Percentiles rank a stretch among this genome's conserved stretches.
Evolutionary conservation across 1,140 invertebrate species (phyloP).

Genomic region (Diorhabda sublineata): DNA sequence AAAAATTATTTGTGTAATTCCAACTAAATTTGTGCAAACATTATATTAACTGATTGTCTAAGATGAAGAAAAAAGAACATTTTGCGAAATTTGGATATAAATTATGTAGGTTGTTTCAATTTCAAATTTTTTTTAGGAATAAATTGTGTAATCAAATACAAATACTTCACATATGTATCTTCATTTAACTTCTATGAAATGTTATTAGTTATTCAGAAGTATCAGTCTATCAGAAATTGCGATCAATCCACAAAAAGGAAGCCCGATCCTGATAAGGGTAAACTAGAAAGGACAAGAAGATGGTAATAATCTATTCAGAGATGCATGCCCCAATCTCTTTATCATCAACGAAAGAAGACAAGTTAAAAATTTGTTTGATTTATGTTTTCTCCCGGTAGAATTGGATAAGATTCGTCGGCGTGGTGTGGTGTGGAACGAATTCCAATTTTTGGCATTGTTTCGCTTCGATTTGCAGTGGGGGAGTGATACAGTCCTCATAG

Average conservation of each 20-base stretch:
- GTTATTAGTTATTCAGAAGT: no score
- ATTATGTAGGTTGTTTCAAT: no score
- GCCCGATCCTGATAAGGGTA: background rate
- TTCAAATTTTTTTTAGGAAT: no score
- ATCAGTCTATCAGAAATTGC: no score
- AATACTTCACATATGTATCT: no score
- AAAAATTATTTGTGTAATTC: no score
- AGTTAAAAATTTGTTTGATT: conserved; percentile 22
- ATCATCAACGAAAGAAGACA: conserved; percentile 20
- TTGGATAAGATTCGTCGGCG: conserved; percentile 16
- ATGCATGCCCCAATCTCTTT: conserved; percentile 20
- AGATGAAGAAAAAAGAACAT: no score
- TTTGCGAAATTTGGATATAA: no score
- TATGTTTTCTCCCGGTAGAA: conserved; percentile 18
- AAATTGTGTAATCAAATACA: no score
- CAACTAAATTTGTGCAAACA: no score
- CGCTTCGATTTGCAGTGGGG: conserved; percentile 14
- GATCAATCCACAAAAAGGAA: background rate
- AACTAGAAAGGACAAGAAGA: conserved; percentile 8
- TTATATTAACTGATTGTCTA: no score
- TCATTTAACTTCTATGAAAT: no score
- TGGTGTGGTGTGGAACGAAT: conserved; percentile 16
- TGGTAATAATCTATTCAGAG: conserved; percentile 20
- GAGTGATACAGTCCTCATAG: conserved; percentile 19
- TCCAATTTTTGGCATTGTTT: conserved; percentile 20